phyloP scores from a whole-genome alignment of 2,113 vertebrate genomes.

The Sinocyclocheilus rhinocerous region DNA sequence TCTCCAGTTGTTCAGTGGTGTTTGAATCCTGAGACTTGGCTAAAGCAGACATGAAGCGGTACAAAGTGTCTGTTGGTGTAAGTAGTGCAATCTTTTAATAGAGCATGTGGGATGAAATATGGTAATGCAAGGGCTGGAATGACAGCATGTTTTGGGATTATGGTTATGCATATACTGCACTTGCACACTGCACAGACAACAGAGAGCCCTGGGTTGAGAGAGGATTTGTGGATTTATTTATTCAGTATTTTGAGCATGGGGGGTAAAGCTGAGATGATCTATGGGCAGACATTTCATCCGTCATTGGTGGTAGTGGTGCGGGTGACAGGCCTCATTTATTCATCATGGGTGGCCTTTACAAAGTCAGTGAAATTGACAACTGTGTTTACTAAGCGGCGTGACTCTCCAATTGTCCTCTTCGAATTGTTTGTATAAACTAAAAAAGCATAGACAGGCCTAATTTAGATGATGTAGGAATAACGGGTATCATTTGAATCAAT shows the following conservation, averaged over 20 bases:
- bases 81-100: slow-evolving; percentile 44
- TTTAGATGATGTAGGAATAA: background rate
- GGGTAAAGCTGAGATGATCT: slow-evolving; percentile 31
- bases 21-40: slow-evolving; percentile 10
- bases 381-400: background rate
- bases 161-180: slow-evolving; percentile 24
- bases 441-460: background rate
- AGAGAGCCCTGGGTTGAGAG: slow-evolving; percentile 14
- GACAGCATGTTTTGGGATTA: slow-evolving; percentile 44
- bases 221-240: slow-evolving; percentile 46
- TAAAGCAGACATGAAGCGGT: slow-evolving; percentile 29
- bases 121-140: slow-evolving; percentile 30
- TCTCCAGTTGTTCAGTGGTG: background rate
- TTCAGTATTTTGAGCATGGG: slow-evolving; percentile 1
- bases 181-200: background rate
- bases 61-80: slow-evolving; percentile 32
- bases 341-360: background rate
- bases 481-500: background rate
- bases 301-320: background rate
- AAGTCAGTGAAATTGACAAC: background rate
- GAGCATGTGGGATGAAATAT: slow-evolving; percentile 42
- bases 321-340: background rate
- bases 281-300: background rate
- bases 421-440: background rate
- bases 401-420: background rate